Conservation (phyloP, 1,140 invertebrate genomes). For the Bombus huntii region DNA sequence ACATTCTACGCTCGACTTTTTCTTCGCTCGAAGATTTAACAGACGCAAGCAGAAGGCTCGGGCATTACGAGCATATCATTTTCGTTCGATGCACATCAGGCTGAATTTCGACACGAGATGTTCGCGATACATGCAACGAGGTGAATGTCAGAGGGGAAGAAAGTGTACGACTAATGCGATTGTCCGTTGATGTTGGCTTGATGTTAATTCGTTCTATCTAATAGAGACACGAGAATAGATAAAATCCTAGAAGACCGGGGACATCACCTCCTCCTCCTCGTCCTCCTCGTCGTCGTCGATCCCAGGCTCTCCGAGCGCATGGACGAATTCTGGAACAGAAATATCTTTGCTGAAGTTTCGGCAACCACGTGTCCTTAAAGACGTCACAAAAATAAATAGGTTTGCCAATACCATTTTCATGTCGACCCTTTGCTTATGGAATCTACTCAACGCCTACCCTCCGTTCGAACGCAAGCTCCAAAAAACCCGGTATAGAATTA, state of each 20-base stretch:
- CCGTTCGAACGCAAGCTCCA: not conserved
- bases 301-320: slow-evolving; percentile 91
- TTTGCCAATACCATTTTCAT: not conserved
- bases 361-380: not conserved
- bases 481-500: not conserved
- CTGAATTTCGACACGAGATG: not conserved
- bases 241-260: slow-evolving; percentile 74
- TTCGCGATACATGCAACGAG: slow-evolving; percentile 1
- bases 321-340: slow-evolving; percentile 89
- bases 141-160: slow-evolving; percentile 54
- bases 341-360: too few relatives aligned
- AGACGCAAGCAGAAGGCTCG: not conserved
- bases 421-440: not conserved
- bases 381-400: not conserved
- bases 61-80: too few relatives aligned
- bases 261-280: slow-evolving; percentile 85
- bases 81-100: not conserved
- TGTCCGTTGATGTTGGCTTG: slow-evolving; percentile 19
- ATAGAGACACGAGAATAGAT: slow-evolving; percentile 62
- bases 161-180: slow-evolving; percentile 11
- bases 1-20: not conserved
- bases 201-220: slow-evolving; percentile 60
- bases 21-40: not conserved
- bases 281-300: slow-evolving; percentile 90
- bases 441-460: not conserved